phyloP scores from a whole-genome alignment of 2,888 invertebrate species.

The Ganaspis brasiliensis region DNA sequence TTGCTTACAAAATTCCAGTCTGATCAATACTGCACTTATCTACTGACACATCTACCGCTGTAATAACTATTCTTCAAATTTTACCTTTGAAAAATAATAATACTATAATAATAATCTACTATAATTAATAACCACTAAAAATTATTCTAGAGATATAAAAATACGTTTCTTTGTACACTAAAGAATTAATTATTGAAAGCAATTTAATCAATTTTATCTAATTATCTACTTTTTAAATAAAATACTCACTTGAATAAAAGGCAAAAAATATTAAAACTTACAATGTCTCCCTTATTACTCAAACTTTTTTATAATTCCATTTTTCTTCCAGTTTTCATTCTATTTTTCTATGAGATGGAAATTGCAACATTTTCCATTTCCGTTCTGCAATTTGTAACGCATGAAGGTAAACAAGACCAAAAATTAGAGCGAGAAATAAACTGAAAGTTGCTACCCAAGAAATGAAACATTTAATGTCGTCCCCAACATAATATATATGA shows the following conservation, averaged over 20 bases:
- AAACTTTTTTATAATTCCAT: neutral
- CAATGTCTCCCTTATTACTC: neutral
- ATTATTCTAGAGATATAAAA: too few species aligned
- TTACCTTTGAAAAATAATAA: too few species aligned
- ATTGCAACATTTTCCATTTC: conserved; percentile 19
- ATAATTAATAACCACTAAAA: too few species aligned
- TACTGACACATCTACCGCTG: too few species aligned
- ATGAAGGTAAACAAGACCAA: conserved; percentile 1
- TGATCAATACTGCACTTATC: neutral
- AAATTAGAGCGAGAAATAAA: conserved; percentile 19
- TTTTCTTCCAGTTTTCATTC: neutral
- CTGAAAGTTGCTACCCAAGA: neutral
- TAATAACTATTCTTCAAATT: too few species aligned
- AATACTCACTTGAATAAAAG: neutral
- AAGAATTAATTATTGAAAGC: too few species aligned
- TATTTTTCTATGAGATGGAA: conserved; percentile 8
- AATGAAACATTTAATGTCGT: neutral
- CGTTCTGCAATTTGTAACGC: conserved; percentile 39
- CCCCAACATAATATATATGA: neutral
- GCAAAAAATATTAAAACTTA: neutral
- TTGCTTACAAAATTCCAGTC: neutral
- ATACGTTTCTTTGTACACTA: too few species aligned
- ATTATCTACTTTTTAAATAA: too few species aligned
- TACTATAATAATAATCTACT: too few species aligned
- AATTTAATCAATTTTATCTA: too few species aligned